Conservation (phyloP, 2,888 invertebrate genomes). For the Coenonympha arcania region DNA sequence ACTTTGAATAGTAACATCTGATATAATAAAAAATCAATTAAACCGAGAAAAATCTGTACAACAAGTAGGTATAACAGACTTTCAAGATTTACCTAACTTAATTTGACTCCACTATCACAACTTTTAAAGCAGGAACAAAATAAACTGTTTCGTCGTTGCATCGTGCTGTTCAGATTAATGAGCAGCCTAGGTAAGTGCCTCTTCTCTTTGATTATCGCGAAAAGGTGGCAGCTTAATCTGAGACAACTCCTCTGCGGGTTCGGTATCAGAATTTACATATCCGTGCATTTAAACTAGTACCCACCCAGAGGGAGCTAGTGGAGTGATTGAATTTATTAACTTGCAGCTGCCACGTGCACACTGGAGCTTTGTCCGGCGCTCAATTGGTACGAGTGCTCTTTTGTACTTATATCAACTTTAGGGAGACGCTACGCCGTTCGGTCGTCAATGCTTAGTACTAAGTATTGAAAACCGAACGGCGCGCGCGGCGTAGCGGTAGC, state of each 20-base stretch:
- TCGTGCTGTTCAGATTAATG: neutral
- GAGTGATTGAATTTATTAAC: slow-evolving; percentile 51
- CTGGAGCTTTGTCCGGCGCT: neutral
- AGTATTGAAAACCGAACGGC: too few relatives aligned
- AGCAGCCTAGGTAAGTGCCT: neutral
- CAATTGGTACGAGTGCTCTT: neutral
- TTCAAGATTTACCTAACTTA: too few relatives aligned
- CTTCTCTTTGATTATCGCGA: neutral
- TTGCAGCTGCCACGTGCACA: slow-evolving; percentile 6
- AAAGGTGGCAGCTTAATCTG: neutral
- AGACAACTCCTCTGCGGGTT: slow-evolving; percentile 18
- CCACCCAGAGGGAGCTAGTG: slow-evolving; percentile 37
- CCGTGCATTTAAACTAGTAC: slow-evolving; percentile 40
- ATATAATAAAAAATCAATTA: too few relatives aligned
- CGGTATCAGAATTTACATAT: slow-evolving; percentile 52
- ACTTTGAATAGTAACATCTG: too few relatives aligned
- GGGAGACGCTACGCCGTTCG: too few relatives aligned
- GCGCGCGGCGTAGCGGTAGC: too few relatives aligned
- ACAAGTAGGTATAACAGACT: too few relatives aligned
- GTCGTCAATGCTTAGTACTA: too few relatives aligned
- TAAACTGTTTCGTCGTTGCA: too few relatives aligned
- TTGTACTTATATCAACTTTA: neutral
- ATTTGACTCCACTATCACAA: too few relatives aligned
- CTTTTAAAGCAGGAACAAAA: too few relatives aligned
- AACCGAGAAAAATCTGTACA: too few relatives aligned